Percentiles rank a stretch among this genome's conserved stretches.
These are phyloP conservation scores for Elysia crispata DNA, from an alignment of 2,888 invertebrate species.

Conservation along the genomic window DNA sequence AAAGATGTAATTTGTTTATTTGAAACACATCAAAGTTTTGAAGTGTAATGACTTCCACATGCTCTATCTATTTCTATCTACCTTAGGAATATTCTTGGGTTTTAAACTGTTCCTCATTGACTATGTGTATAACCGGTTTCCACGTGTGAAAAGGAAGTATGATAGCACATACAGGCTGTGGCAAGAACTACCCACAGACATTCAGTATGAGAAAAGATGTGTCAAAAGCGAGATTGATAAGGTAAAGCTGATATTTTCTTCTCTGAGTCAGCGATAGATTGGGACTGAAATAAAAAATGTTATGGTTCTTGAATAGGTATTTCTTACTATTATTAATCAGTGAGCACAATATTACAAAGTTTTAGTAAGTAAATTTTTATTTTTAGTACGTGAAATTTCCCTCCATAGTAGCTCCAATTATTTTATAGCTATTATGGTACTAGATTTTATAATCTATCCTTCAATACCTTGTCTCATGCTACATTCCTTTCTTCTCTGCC, in stretches of 20 bases:
- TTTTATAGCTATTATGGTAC: too few species aligned
- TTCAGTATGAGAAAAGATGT: slow-evolving; percentile 69
- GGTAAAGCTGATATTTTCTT: slow-evolving; percentile 54
- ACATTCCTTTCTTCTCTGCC: neutral
- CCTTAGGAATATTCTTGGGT: slow-evolving; percentile 74
- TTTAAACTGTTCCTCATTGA: slow-evolving; percentile 79
- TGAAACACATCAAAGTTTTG: too few species aligned
- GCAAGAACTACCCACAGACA: slow-evolving; percentile 76
- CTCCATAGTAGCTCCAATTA: too few species aligned
- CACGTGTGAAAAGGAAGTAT: slow-evolving; percentile 77
- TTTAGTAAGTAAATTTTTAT: too few species aligned
- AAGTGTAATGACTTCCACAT: neutral
- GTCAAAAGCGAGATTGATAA: slow-evolving; percentile 68
- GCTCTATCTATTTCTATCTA: neutral
- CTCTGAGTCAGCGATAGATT: too few species aligned
- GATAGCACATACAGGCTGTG: slow-evolving; percentile 75
- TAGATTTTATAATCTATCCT: neutral
- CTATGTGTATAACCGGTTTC: slow-evolving; percentile 78
- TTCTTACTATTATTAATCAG: neutral
- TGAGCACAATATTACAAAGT: too few species aligned
- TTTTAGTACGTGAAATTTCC: too few species aligned
- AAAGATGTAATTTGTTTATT: too few species aligned
- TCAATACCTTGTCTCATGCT: neutral
- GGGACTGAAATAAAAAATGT: too few species aligned
- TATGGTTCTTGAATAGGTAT: too few species aligned